phyloP scores from a whole-genome alignment of 1,140 invertebrate species.

The Drosophila willistoni region DNA sequence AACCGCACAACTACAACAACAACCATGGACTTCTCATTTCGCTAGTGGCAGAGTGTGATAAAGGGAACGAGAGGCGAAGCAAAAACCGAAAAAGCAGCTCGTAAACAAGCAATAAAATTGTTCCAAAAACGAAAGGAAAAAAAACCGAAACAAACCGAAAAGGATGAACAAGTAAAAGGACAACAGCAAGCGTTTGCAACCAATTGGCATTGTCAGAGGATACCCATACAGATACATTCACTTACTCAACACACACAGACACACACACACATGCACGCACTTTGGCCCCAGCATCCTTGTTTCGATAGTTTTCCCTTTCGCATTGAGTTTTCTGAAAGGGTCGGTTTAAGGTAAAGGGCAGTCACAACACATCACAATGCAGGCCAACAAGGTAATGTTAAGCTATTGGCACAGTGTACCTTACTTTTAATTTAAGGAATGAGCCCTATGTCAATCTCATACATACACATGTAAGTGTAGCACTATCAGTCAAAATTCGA shows the following conservation, averaged over 20 bases:
- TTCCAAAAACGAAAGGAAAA: constrained; percentile 47
- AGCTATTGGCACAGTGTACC: neutral
- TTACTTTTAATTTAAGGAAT: no score
- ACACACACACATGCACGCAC: constrained; percentile 23
- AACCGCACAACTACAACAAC: constrained; percentile 61
- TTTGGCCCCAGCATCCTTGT: constrained; percentile 32
- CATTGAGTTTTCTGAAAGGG: constrained; percentile 28
- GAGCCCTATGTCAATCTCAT: no score
- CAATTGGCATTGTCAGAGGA: constrained; percentile 76
- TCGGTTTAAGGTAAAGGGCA: constrained; percentile 13
- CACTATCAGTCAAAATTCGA: no score
- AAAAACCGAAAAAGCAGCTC: constrained; percentile 64
- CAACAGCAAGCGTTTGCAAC: constrained; percentile 64
- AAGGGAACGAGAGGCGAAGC: constrained; percentile 30
- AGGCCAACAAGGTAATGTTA: constrained; percentile 2
- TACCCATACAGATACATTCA: constrained; percentile 19
- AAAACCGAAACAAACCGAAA: neutral
- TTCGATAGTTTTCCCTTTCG: constrained; percentile 69
- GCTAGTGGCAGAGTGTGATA: constrained; percentile 53
- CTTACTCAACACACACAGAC: constrained; percentile 23
- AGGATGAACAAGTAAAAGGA: constrained; percentile 47
- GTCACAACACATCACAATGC: constrained; percentile 11
- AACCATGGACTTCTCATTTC: constrained; percentile 41
- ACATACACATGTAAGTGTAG: no score
- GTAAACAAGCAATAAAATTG: constrained; percentile 81